These are phyloP conservation scores for Dendronephthya gigantea DNA, from an alignment of 64 coral and sea anemone species.

Conservation along the genomic window DNA sequence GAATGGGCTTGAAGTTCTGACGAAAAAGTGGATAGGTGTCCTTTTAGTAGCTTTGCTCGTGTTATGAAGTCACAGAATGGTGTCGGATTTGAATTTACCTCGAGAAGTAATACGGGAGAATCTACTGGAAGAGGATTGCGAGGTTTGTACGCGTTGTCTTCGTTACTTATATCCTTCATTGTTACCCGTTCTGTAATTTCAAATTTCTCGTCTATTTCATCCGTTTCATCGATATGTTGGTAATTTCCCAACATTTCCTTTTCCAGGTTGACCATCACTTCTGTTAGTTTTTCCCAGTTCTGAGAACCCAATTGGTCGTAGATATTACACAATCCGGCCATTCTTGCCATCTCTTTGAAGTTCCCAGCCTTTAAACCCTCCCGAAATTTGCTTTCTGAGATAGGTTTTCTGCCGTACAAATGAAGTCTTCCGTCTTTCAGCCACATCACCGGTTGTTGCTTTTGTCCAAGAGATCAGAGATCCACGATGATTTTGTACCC, in stretches of 20 bases:
- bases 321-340: conserved; percentile 39
- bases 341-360: conserved; percentile 36
- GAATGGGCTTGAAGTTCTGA: conserved; percentile 23
- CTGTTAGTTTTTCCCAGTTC: conserved; percentile 30
- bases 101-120: not conserved
- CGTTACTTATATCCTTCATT: not conserved
- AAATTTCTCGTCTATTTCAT: not conserved
- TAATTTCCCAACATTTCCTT: not conserved
- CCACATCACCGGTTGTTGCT: conserved; percentile 39
- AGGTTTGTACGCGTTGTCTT: not conserved
- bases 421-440: conserved; percentile 32
- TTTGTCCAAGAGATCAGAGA: conserved; percentile 22
- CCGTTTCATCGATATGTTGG: not conserved
- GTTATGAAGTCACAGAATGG: not conserved
- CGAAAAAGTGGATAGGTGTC: conserved; percentile 33
- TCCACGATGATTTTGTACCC: conserved; percentile 25
- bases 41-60: conserved; percentile 32
- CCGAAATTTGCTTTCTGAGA: conserved; percentile 10
- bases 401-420: conserved; percentile 22
- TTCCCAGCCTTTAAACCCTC: conserved; percentile 39
- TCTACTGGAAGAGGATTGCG: not conserved
- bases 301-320: conserved; percentile 31
- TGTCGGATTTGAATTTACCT: conserved; percentile 18
- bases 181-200: not conserved
- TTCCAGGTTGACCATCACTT: conserved; percentile 7